phyloP scores from a whole-genome alignment of 1,140 invertebrate genomes.

The Agraylea sexmaculata region DNA sequence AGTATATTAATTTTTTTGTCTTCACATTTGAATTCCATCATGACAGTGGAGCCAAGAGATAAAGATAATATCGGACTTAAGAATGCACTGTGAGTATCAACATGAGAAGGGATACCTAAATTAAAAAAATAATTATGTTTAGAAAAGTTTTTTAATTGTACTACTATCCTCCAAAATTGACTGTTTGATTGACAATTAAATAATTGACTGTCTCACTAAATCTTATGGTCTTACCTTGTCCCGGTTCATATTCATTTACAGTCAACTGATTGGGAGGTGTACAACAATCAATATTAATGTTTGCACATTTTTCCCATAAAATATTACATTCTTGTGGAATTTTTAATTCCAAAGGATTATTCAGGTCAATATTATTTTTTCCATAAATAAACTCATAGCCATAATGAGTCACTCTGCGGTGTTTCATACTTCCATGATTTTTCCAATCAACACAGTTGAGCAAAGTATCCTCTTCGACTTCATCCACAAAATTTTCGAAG shows the following conservation, averaged over 20 bases:
- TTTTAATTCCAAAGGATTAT: constrained; percentile 48
- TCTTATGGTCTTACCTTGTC: constrained; percentile 57
- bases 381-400: constrained; percentile 90
- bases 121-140: constrained; percentile 21
- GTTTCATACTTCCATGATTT: constrained; percentile 52
- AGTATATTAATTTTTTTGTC: constrained; percentile 48
- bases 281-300: constrained; percentile 32
- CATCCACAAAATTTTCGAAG: constrained; percentile 60
- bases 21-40: constrained; percentile 73
- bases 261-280: constrained; percentile 80
- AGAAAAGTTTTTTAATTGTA: neutral
- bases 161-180: constrained; percentile 6
- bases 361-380: constrained; percentile 74
- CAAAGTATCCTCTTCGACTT: constrained; percentile 57
- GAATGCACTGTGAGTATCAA: constrained; percentile 93
- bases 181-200: neutral
- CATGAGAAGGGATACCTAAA: constrained; percentile 87
- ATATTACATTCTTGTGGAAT: constrained; percentile 62
- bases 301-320: constrained; percentile 50
- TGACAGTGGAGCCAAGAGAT: constrained; percentile 70
- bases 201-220: neutral
- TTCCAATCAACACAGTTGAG: constrained; percentile 51
- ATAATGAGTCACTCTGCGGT: constrained; percentile 83
- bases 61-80: constrained; percentile 79
- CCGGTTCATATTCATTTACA: constrained; percentile 81